phyloP scores from a whole-genome alignment of 2,113 vertebrate species.

The Sphyrna mokarran region DNA sequence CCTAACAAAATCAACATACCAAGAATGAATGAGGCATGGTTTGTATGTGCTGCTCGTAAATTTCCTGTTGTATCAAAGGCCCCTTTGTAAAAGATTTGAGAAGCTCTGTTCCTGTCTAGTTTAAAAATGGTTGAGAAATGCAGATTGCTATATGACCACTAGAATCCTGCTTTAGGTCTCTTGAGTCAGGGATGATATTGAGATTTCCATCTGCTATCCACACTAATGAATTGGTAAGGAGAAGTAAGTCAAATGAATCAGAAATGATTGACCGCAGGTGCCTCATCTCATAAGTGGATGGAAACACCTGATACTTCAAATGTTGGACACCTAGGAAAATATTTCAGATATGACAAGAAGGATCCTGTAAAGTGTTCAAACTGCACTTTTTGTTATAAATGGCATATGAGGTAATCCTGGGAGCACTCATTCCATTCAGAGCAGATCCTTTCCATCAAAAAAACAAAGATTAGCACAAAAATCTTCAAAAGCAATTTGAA shows the following conservation, averaged over 20 bases:
- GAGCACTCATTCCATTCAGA: background rate
- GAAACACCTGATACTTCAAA: background rate
- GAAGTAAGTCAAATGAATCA: background rate
- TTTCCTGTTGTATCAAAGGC: background rate
- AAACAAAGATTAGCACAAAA: background rate
- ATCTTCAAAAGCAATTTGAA: background rate
- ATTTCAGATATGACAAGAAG: background rate
- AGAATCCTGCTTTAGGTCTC: background rate
- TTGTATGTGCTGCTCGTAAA: background rate
- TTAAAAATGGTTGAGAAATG: background rate
- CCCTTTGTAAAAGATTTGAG: background rate
- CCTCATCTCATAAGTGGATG: background rate
- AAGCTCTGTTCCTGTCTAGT: background rate
- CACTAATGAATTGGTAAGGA: background rate
- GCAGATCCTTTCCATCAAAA: background rate
- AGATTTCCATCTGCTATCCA: background rate
- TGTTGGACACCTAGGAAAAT: background rate
- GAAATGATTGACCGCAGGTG: background rate
- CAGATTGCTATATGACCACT: background rate
- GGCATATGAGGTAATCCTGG: background rate
- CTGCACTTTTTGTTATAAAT: slow-evolving; percentile 42
- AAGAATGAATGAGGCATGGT: too few relatives aligned
- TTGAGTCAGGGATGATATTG: background rate
- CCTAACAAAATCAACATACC: too few relatives aligned
- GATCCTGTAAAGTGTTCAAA: background rate